Conservation (phyloP, 2,888 invertebrate species). For the Blomia tropicalis region DNA sequence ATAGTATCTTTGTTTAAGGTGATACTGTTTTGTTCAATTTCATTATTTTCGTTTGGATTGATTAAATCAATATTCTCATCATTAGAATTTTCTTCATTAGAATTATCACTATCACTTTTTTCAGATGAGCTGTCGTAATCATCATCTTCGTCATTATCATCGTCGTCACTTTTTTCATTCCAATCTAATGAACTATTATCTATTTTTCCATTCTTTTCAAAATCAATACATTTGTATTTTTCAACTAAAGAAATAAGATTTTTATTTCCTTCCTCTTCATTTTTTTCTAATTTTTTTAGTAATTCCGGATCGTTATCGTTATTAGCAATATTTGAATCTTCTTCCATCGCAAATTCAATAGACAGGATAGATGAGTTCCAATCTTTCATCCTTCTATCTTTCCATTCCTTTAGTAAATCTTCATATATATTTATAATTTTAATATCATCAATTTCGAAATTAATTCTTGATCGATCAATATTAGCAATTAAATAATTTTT, state of each 20-base stretch:
- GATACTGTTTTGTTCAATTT: neutral
- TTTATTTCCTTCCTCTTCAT: neutral
- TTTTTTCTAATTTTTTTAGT: neutral
- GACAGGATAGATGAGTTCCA: neutral
- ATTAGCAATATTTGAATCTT: neutral
- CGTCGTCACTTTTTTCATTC: neutral
- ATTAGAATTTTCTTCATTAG: neutral
- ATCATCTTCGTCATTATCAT: neutral
- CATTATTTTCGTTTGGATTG: neutral
- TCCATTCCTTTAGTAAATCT: neutral
- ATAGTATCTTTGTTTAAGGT: too few relatives aligned
- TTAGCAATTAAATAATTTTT: neutral
- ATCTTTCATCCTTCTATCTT: neutral
- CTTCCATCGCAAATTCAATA: neutral
- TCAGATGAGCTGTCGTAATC: neutral
- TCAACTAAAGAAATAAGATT: neutral
- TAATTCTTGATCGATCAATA: neutral
- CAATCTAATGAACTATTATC: neutral
- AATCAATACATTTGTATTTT: neutral
- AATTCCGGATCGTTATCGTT: conserved; percentile 2
- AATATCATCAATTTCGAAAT: neutral
- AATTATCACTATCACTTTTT: neutral
- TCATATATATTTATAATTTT: neutral
- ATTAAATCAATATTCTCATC: neutral
- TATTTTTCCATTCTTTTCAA: neutral